Base-by-base conservation (phyloP, 2,888 invertebrate genomes). In the Drosophila parthenogenetica region DNA sequence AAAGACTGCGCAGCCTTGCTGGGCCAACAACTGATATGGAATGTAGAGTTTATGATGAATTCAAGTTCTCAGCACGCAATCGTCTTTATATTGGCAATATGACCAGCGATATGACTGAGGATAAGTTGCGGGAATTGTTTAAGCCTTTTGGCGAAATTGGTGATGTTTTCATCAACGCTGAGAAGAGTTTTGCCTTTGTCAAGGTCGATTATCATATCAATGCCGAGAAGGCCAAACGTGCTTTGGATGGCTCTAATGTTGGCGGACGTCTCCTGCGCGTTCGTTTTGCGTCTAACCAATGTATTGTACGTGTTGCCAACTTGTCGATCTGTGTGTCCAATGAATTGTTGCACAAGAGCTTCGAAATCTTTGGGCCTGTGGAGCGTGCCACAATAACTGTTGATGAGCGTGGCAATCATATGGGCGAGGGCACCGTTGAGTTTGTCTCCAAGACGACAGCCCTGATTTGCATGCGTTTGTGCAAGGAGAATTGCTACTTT, bases 61-160 rank as follows among this genome's bases (percentile, higher is more conserved):
- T 96, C 57, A 97, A 97, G 90, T 98, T 97, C 89, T 96, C 96
- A 74, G 97, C 98, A 0, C 94, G 98, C 75, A 98, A 98, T 92
- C 95, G 99, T 37, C 93, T 99, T 37, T 99, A 99, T 91, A 96
- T 99, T 80, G 98, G 98, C 16, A 99, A 99, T 92, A 93, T 99
- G 8, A 95, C 11, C 0, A 7, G 0, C 2, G 61, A 65, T 0
- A 13, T 59, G 7, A 8, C 97, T 0, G 98, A 99, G 90, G 96
- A 96, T 43, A 98, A 98, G 89, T 94, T 99, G 60, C 94, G 94
- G 54, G 95, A 95, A 68, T 91, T 99, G 91, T 99, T 99, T 91
- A 94, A 95, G 63, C 94, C 95, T 22, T 98, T 94, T 92, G 99
- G 99, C 19, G 98, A 99, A 93, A 94, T 96, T 40, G 95, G 96